Base-by-base conservation (phyloP, 2,888 invertebrate species). In the Autographa pulchrina region DNA sequence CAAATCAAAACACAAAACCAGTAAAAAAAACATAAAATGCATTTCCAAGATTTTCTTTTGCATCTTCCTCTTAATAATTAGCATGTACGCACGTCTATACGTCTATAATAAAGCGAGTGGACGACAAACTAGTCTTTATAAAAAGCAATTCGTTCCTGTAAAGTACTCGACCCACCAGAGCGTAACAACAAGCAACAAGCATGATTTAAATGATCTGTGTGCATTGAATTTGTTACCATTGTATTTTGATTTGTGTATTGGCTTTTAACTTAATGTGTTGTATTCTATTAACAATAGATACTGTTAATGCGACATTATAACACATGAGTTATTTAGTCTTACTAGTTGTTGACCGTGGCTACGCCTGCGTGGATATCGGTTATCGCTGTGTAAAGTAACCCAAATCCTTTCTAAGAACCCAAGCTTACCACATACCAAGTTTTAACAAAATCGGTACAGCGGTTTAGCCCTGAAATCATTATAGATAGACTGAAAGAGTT, bases 61-160 rank as follows among this genome's bases (percentile, higher is more conserved):
- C 0, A 7, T 7, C 48, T 48, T 48, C 48, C n/a, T 48, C n/a
- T 43, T 43, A 43, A 43, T 43, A 56, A 56, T 56, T 20, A 20
- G 20, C 54, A 56, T 20, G 35, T n/a, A 54, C 58, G 59, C 84
- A 84, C 68, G 82, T 62, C 77, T 82, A 74, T 43, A 62, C 68
- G 82, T 62, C 77, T 84, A 74, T 43, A 64, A 54, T 56, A 60
- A 58, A 72, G 59, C 58, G 59, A 62, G 72, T 68, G 60, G 77
- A 73, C 68, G 67, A 74, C 75, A 80, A 79, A 72, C 84, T 82
- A 67, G 84, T 80, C 70, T 70, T 70, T 71, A 74, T 80, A 82
- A 84, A 82, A 82, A 82, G 74, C 64, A 67, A 80, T 83, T 81
- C 70, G 64, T 72, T 77, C 41, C 73, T 77, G 62, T 74, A 70